A percentile compares a stretch with the other conserved stretches of the same genome.
These are phyloP conservation scores for Madoqua kirkii DNA, from an alignment of 2,113 vertebrate species.

Conservation along the genomic window DNA sequence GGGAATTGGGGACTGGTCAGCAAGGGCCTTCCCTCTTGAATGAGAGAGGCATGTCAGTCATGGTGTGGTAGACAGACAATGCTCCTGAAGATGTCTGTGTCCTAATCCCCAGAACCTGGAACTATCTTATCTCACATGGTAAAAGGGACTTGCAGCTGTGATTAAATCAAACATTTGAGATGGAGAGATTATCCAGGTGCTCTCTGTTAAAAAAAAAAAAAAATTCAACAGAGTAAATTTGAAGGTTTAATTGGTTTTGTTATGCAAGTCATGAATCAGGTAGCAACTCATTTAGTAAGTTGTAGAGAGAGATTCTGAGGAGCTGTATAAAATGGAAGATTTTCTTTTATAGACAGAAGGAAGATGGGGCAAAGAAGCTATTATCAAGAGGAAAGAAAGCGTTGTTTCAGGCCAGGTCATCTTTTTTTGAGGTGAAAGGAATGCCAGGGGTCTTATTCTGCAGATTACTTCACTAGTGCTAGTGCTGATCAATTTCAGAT, in stretches of 20 bases:
- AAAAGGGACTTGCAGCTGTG: not conserved
- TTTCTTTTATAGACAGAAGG: not conserved
- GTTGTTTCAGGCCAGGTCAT: not conserved
- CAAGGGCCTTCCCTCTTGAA: not conserved
- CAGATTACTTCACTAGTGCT: too few relatives aligned
- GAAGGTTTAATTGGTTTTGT: not conserved
- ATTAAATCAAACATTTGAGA: not conserved
- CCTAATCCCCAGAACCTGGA: not conserved
- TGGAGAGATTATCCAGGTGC: not conserved
- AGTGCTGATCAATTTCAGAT: not conserved
- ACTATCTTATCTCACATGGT: not conserved
- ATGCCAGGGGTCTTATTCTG: not conserved
- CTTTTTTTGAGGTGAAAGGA: not conserved
- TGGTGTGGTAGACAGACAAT: not conserved
- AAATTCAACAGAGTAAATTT: not conserved
- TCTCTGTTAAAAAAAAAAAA: not conserved
- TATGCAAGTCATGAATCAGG: not conserved
- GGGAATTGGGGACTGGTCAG: not conserved
- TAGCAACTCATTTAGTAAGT: not conserved
- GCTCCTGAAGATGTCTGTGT: not conserved
- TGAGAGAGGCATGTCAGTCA: not conserved
- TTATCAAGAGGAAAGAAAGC: not conserved
- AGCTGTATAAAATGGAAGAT: not conserved
- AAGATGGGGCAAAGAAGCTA: not conserved
- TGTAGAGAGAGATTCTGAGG: fast-evolving